A percentile compares a stretch with the other conserved stretches of the same genome.
Evolutionary conservation across 2,797 vertebrate species (phyloP).

Genomic region (Hylomyscus alleni): DNA sequence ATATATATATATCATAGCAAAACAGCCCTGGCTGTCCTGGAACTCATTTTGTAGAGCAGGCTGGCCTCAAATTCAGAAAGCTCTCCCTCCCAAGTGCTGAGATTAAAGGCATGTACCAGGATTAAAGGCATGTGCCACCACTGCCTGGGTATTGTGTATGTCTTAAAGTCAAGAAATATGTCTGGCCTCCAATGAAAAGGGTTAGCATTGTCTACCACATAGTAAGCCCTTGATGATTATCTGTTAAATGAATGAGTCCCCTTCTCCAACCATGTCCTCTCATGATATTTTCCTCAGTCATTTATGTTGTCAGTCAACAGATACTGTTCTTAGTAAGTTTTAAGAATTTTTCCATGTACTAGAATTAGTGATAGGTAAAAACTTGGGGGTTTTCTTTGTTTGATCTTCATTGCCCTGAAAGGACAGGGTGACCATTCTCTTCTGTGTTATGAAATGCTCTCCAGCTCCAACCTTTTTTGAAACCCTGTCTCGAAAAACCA

Average conservation of each 20-base stretch:
- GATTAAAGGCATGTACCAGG: too few relatives aligned
- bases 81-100: too few relatives aligned
- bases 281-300: slow-evolving; percentile 13
- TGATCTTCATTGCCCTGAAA: slow-evolving; percentile 33
- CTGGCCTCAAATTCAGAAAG: too few relatives aligned
- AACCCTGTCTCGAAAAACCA: too few relatives aligned
- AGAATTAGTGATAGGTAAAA: slow-evolving; percentile 47
- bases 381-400: background rate
- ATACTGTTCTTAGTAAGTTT: slow-evolving; percentile 10
- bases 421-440: background rate
- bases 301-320: slow-evolving; percentile 16
- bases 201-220: background rate
- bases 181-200: background rate
- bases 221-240: slow-evolving; percentile 13
- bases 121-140: too few relatives aligned
- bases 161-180: background rate
- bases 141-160: background rate
- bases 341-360: slow-evolving; percentile 5
- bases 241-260: slow-evolving; percentile 39
- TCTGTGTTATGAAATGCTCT: slow-evolving; percentile 10
- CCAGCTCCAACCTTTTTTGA: background rate
- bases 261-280: slow-evolving; percentile 32
- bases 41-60: too few relatives aligned
- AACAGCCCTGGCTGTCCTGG: too few relatives aligned
- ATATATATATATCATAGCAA: too few relatives aligned